phyloP scores from a whole-genome alignment of 2,797 vertebrate genomes.

The Anolis apletophallus region DNA sequence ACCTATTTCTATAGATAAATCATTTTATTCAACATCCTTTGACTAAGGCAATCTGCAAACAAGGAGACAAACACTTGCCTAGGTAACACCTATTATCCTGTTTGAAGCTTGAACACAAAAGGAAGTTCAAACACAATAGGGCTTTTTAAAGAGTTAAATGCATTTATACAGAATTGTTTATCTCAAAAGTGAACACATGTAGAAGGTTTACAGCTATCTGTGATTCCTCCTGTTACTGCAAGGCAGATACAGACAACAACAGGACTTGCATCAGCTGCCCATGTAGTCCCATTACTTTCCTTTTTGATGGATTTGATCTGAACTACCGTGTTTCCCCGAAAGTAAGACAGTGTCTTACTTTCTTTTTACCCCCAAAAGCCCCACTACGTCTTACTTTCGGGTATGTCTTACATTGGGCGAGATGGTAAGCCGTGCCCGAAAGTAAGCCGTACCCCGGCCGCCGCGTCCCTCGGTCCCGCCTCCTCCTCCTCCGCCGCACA shows the following conservation, averaged over 20 bases:
- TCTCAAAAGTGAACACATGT: background rate
- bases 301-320: background rate
- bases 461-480: too few species aligned
- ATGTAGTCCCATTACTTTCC: background rate
- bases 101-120: conserved; percentile 4
- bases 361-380: too few species aligned
- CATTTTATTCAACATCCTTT: background rate
- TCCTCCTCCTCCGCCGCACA: too few species aligned
- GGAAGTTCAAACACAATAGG: background rate
- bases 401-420: too few species aligned
- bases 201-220: background rate
- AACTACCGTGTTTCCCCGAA: too few species aligned
- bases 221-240: background rate
- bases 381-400: too few species aligned
- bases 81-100: background rate
- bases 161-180: background rate
- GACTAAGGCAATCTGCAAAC: background rate
- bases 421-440: too few species aligned
- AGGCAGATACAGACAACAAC: background rate
- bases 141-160: background rate
- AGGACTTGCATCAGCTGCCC: background rate
- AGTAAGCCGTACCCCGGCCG: too few species aligned
- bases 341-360: too few species aligned
- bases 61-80: background rate
- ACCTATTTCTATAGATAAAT: background rate